Conservation (phyloP, 2,888 invertebrate genomes). For the Piscicola geometra region DNA sequence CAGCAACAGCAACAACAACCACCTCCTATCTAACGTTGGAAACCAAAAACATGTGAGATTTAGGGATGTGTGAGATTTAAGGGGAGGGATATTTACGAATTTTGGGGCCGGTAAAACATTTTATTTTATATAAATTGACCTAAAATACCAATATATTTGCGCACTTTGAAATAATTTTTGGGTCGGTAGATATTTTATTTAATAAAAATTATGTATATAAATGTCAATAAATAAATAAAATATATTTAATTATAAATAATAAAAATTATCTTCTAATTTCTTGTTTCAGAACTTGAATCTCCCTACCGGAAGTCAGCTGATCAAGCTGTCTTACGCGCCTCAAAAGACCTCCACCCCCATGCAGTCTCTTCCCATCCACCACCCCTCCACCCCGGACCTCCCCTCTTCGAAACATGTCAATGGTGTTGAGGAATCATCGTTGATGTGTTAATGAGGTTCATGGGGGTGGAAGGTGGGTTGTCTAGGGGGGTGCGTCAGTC, state of each 20-base stretch:
- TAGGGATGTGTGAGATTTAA: neutral
- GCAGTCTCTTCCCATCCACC: neutral
- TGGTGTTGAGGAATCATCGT: no score
- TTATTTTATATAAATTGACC: neutral
- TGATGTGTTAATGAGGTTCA: no score
- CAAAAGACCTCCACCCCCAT: neutral
- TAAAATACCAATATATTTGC: no score
- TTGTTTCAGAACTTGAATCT: constrained; percentile 25
- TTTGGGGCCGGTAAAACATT: neutral
- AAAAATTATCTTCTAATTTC: no score
- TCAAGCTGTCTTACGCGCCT: constrained; percentile 18
- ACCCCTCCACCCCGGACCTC: neutral
- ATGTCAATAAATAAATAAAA: no score
- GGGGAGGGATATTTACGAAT: neutral
- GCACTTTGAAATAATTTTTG: neutral
- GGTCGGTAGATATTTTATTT: no score
- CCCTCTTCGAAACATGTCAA: neutral
- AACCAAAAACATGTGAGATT: neutral
- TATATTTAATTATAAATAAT: no score
- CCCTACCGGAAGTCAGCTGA: constrained; percentile 8
- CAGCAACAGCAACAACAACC: neutral
- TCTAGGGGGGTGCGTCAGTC: no score
- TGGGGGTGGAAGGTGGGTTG: no score
- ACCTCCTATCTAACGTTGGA: neutral
- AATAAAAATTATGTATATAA: no score